phyloP scores from a whole-genome alignment of 1,140 invertebrate species.

The Drosophila kurseongensis region DNA sequence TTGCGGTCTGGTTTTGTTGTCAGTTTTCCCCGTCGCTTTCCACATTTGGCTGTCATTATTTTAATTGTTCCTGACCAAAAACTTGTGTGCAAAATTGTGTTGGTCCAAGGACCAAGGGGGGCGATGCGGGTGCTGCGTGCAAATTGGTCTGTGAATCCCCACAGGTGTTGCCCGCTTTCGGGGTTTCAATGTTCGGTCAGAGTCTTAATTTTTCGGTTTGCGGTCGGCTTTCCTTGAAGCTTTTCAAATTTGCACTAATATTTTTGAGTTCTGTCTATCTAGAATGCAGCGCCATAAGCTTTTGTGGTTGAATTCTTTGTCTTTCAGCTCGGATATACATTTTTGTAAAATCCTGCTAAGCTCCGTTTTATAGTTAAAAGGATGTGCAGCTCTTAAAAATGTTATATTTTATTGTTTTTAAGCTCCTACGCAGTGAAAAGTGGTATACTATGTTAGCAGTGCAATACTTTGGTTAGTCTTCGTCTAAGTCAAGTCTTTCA shows the following conservation, averaged over 20 bases:
- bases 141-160: constrained; percentile 50
- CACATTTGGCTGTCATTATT: constrained; percentile 56
- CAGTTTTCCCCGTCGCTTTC: background rate
- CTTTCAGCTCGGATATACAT: background rate
- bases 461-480: too few relatives aligned
- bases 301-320: constrained; percentile 1
- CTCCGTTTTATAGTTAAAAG: background rate
- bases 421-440: too few relatives aligned
- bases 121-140: constrained; percentile 45
- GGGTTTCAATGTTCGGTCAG: background rate
- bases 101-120: constrained; percentile 11
- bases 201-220: constrained; percentile 16
- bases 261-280: constrained; percentile 9
- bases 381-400: background rate
- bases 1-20: constrained; percentile 40
- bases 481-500: background rate
- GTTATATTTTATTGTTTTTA: background rate
- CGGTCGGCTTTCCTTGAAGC: constrained; percentile 8
- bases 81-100: constrained; percentile 56
- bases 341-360: background rate
- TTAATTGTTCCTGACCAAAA: constrained; percentile 67
- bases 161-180: constrained; percentile 24
- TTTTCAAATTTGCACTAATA: background rate
- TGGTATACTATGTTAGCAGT: background rate
- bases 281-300: background rate